Evolutionary conservation across 2,113 vertebrate genomes (phyloP).

Genomic region (Anolis carolinensis): DNA sequence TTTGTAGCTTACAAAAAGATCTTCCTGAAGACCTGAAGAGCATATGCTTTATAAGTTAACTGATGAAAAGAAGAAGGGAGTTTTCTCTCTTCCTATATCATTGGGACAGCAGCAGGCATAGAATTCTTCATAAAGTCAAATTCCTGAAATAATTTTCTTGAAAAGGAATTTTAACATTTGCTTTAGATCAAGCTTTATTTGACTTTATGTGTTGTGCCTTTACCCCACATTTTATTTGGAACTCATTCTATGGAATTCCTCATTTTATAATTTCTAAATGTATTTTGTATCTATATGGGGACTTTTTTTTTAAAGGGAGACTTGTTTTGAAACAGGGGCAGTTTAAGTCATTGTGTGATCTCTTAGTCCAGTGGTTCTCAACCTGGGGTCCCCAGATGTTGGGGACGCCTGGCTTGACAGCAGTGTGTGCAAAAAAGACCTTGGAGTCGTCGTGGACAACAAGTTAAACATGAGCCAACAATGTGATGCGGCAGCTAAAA

Average conservation of each 20-base stretch:
- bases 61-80: not conserved
- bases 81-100: not conserved
- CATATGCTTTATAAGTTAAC: slow-evolving; percentile 30
- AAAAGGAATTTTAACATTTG: not conserved
- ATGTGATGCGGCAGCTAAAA: too few species aligned
- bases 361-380: too few species aligned
- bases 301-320: too few species aligned
- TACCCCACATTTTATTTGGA: not conserved
- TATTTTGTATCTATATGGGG: not conserved
- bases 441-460: too few species aligned
- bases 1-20: not conserved
- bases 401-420: too few species aligned
- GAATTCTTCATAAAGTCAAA: not conserved
- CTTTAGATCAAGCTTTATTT: not conserved
- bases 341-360: not conserved
- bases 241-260: not conserved
- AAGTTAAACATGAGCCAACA: too few species aligned
- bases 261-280: not conserved
- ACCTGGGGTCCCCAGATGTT: too few species aligned
- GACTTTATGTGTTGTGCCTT: not conserved
- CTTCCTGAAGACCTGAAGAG: not conserved
- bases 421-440: too few species aligned
- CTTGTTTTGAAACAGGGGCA: not conserved
- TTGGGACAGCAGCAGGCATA: not conserved
- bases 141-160: not conserved